Percentiles rank a stretch among this genome's conserved stretches.
Conservation (phyloP, 1,140 invertebrate species). For the Streblospio benedicti region DNA sequence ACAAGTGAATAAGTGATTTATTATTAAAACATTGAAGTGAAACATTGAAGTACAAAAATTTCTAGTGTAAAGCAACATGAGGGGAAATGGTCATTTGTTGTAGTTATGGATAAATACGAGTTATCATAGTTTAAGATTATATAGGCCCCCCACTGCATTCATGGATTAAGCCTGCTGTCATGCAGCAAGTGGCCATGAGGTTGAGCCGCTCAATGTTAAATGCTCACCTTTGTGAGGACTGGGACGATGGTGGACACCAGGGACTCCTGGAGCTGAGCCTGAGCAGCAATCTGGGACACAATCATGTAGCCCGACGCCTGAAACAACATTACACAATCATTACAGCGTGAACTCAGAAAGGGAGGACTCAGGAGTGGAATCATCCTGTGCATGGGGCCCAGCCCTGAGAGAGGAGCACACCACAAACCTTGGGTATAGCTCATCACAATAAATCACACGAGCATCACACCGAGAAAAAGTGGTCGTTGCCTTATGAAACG, state of each 20-base stretch:
- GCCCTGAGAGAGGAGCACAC: no score
- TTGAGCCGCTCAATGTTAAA: neutral
- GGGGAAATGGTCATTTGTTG: no score
- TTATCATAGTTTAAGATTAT: neutral
- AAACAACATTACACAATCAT: no score
- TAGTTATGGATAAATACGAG: neutral
- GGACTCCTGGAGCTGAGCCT: slow-evolving; percentile 55
- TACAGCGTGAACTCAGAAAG: no score
- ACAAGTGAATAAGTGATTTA: no score
- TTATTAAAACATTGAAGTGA: neutral
- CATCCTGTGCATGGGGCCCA: no score
- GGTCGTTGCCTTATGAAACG: no score
- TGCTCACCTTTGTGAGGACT: slow-evolving; percentile 37
- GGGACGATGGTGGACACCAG: slow-evolving; percentile 56
- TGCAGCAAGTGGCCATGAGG: neutral
- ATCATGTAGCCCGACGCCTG: slow-evolving; percentile 67
- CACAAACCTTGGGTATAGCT: no score
- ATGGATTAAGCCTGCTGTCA: neutral
- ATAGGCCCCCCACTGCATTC: neutral
- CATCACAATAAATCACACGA: no score
- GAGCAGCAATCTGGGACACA: slow-evolving; percentile 57
- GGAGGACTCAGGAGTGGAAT: no score
- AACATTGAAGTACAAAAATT: neutral
- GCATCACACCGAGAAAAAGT: no score
- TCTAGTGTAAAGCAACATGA: no score